A percentile compares a stretch with the other conserved stretches of the same genome.
These are phyloP conservation scores for Capromys pilorides DNA, from an alignment of 2,797 vertebrate species.

Conservation along the genomic window DNA sequence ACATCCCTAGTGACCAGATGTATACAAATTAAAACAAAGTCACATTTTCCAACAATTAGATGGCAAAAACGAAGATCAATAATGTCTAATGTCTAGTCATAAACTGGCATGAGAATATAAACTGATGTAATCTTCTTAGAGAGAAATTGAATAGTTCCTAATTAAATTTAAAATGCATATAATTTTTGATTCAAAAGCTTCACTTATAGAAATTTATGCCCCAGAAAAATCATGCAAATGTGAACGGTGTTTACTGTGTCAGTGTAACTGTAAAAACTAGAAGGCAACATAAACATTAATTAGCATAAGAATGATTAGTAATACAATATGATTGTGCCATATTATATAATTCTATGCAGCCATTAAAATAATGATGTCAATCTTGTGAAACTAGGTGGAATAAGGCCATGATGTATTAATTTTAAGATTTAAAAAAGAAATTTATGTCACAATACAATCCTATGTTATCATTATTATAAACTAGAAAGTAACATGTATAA, in stretches of 20 bases:
- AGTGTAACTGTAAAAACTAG: neutral
- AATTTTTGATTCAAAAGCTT: slow-evolving; percentile 62
- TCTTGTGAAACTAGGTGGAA: neutral
- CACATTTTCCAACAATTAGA: slow-evolving; percentile 52
- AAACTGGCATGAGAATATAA: slow-evolving; percentile 64
- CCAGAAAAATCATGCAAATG: neutral
- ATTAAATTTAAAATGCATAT: slow-evolving; percentile 65
- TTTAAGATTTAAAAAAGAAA: neutral
- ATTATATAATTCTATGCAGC: neutral
- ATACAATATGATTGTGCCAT: neutral
- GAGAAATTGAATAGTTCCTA: slow-evolving; percentile 60
- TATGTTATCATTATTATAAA: slow-evolving; percentile 42
- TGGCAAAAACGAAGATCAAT: slow-evolving; percentile 59
- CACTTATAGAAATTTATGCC: slow-evolving; percentile 43
- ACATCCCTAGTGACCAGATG: neutral
- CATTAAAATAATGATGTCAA: neutral
- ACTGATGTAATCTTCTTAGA: slow-evolving; percentile 55
- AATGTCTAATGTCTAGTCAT: slow-evolving; percentile 56
- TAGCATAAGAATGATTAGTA: slow-evolving; percentile 12
- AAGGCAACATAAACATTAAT: slow-evolving; percentile 52
- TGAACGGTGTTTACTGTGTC: slow-evolving; percentile 49
- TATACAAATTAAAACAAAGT: slow-evolving; percentile 54
- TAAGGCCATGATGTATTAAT: neutral
- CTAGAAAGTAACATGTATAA: neutral
- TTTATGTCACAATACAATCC: neutral